Evolutionary conservation across 2,113 vertebrate genomes (phyloP), one percentile per base, ranked within the genome.

Genomic region (Zingel zingel): DNA sequence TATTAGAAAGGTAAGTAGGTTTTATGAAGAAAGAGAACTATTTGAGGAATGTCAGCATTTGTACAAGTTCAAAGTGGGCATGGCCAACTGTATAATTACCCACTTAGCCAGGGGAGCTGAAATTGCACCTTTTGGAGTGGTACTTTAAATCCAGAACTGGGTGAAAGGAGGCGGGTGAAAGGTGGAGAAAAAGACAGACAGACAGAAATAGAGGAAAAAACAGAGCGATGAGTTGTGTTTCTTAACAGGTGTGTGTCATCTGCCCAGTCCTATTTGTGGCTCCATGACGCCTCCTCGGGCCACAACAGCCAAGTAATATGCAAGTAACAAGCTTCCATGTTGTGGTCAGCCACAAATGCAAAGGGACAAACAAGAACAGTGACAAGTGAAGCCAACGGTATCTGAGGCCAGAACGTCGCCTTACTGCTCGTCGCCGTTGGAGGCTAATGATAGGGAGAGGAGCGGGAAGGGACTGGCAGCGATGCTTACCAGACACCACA

Each of bases 41-140:
- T 94, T 79, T 72, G 54, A 86, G 74, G 93, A 93, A 94, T 94
- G 93, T 69, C 59, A 84, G 78, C 66, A 71, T 88, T 83, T 82
- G 53, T 79, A 77, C 59, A 4, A 69, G 83, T 92, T 94, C 91
- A 94, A 89, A 94, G 92, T 86, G 84, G 81, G 79, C 74, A 87
- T 58, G 75, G 80, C 74, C 56, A 82, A 76, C 88, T 36, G 84
- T 93, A 81, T 89, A 91, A 93, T 94, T 94, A 93, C 82, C 88
- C 90, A 92, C 92, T 94, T 91, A 89, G 77, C 77, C 84, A 82
- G 63, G 45, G 85, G 66, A 82, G 90, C 88, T 86, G 71, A 92
- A 94, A 95, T 94, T 93, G 92, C 80, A 94, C 86, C 89, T 91
- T 91, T 93, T 91, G 79, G 81, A 85, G 79, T 88, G 85, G 83